Evolutionary conservation across 2,888 invertebrate genomes (phyloP).

Genomic region (Eupithecia centaureata): DNA sequence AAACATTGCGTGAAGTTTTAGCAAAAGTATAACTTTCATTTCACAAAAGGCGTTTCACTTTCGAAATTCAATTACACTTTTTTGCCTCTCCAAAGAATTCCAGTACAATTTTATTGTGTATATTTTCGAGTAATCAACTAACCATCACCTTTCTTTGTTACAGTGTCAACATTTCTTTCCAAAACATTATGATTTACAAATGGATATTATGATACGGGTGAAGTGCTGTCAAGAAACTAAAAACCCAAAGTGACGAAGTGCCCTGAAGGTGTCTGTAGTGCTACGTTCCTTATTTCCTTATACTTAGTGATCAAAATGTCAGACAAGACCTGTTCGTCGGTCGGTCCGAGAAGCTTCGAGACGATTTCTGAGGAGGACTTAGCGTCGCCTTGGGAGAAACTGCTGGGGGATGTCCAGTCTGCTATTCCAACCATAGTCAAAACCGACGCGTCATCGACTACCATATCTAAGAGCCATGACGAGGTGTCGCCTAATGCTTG

Average conservation of each 20-base stretch:
- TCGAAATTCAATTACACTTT: constrained; percentile 32
- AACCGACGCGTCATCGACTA: constrained; percentile 75
- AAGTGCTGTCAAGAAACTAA: constrained; percentile 84
- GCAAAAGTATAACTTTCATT: constrained; percentile 35
- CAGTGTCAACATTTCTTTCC: constrained; percentile 84
- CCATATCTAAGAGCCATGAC: constrained; percentile 64
- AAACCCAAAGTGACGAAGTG: constrained; percentile 84
- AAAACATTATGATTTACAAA: constrained; percentile 85
- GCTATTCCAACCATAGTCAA: constrained; percentile 78
- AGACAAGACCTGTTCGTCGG: constrained; percentile 79
- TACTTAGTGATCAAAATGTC: constrained; percentile 70
- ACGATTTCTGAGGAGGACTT: constrained; percentile 81
- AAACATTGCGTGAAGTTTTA: constrained; percentile 45
- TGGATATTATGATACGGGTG: constrained; percentile 85
- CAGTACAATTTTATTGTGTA: constrained; percentile 7
- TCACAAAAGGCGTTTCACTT: constrained; percentile 43
- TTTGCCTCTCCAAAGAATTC: neutral
- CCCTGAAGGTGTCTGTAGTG: constrained; percentile 79
- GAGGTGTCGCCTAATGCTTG: constrained; percentile 66
- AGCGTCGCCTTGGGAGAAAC: constrained; percentile 79
- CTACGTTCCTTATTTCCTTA: constrained; percentile 69
- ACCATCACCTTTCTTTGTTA: constrained; percentile 65
- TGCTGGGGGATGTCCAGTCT: constrained; percentile 75
- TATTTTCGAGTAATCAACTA: constrained; percentile 18
- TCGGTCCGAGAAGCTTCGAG: constrained; percentile 80